phyloP scores from a whole-genome alignment of 2,797 vertebrate genomes.

The Kryptopterus vitreolus region DNA sequence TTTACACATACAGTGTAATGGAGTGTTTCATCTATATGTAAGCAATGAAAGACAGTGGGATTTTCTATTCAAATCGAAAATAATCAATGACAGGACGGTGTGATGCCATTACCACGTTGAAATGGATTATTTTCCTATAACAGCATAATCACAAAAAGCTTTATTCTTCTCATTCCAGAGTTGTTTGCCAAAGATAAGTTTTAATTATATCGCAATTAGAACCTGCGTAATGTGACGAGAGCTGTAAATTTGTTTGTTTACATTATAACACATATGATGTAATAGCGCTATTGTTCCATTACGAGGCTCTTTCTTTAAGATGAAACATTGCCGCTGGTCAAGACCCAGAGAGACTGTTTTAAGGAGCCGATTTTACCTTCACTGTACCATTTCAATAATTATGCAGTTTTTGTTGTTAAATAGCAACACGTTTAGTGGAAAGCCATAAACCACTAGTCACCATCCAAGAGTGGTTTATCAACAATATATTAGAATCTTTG shows the following conservation, averaged over 20 bases:
- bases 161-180: not conserved
- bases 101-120: not conserved
- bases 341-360: not conserved
- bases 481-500: not conserved
- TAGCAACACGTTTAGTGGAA: not conserved
- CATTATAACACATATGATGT: not conserved
- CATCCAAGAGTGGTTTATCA: not conserved
- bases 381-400: not conserved
- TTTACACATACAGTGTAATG: not conserved
- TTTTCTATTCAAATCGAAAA: constrained; percentile 7
- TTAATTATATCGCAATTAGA: not conserved
- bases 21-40: not conserved
- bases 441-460: not conserved
- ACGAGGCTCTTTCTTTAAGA: not conserved
- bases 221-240: not conserved
- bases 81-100: not conserved
- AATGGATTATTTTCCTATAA: constrained; percentile 9
- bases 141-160: not conserved
- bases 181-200: not conserved
- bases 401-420: not conserved
- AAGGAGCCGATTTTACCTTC: not conserved
- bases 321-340: not conserved
- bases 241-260: not conserved
- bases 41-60: not conserved
- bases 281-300: not conserved